Percentiles rank a stretch among this genome's conserved stretches.
These are phyloP conservation scores for Danio choprae DNA, from an alignment of 2,797 vertebrate species.

Conservation along the genomic window DNA sequence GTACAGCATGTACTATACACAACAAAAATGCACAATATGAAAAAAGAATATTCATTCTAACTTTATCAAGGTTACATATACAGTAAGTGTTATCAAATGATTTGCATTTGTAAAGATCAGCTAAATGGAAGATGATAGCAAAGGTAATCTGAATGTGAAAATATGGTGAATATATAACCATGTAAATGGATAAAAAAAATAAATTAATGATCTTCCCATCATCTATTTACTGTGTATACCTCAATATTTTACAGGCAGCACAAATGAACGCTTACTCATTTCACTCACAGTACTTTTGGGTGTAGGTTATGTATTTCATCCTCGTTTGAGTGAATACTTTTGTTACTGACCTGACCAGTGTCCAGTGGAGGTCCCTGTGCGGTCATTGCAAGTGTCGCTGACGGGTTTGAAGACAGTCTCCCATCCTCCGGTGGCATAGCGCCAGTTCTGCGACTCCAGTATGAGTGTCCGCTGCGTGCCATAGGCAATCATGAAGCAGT, in stretches of 20 bases:
- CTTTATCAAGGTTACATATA: no score
- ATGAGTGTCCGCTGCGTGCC: slow-evolving; percentile 96
- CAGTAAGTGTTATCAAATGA: no score
- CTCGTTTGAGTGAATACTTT: background rate
- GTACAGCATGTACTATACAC: no score
- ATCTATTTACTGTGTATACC: no score
- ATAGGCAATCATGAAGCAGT: slow-evolving; percentile 99
- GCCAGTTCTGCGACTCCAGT: slow-evolving; percentile 98
- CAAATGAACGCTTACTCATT: no score
- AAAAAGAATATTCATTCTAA: no score
- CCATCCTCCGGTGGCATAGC: slow-evolving; percentile 96
- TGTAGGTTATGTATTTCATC: background rate
- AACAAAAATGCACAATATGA: no score
- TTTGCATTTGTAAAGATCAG: background rate
- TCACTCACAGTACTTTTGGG: background rate
- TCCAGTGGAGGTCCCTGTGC: slow-evolving; percentile 81
- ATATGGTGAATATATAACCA: background rate
- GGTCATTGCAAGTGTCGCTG: slow-evolving; percentile 87
- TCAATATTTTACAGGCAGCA: no score
- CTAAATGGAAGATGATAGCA: background rate
- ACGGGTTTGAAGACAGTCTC: slow-evolving; percentile 97
- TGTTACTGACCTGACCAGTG: slow-evolving; percentile 85
- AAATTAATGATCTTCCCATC: no score
- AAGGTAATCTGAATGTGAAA: background rate
- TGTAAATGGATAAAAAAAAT: background rate